A percentile compares a stretch with the other conserved stretches of the same genome.
Conservation (phyloP, 2,888 invertebrate genomes). For the Dinocampus coccinellae region DNA sequence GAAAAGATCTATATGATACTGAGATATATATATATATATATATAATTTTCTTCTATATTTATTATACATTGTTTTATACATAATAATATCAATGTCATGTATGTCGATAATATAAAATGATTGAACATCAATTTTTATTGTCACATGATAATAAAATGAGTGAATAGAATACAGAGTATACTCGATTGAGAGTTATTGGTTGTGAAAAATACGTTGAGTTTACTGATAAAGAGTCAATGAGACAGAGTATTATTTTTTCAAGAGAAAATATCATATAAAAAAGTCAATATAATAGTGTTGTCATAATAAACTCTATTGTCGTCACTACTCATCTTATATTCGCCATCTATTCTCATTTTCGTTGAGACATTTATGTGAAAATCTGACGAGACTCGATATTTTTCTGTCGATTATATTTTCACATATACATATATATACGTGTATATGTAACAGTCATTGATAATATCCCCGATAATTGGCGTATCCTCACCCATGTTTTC, state of each 20-base stretch:
- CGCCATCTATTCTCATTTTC: neutral
- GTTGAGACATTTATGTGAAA: neutral
- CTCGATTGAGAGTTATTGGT: slow-evolving; percentile 8
- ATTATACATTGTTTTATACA: neutral
- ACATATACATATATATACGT: too few species aligned
- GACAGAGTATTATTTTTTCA: neutral
- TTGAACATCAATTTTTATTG: neutral
- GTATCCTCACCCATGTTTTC: neutral
- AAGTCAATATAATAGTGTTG: slow-evolving; percentile 15
- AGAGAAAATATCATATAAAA: neutral
- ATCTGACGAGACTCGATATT: neutral
- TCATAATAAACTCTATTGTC: slow-evolving; percentile 11
- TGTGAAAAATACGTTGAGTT: neutral
- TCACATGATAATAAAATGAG: neutral
- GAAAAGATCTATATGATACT: too few species aligned
- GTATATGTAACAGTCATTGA: too few species aligned
- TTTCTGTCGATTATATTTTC: neutral
- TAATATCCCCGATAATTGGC: too few species aligned
- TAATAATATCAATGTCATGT: neutral
- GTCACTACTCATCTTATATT: slow-evolving; percentile 8
- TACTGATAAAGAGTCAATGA: too few species aligned
- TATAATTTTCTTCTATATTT: neutral
- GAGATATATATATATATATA: neutral
- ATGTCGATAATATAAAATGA: neutral
- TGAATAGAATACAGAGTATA: slow-evolving; percentile 8